A percentile compares a stretch with the other conserved stretches of the same genome.
Conservation (phyloP, 1,140 invertebrate species). For the Phenacoccus solenopsis region DNA sequence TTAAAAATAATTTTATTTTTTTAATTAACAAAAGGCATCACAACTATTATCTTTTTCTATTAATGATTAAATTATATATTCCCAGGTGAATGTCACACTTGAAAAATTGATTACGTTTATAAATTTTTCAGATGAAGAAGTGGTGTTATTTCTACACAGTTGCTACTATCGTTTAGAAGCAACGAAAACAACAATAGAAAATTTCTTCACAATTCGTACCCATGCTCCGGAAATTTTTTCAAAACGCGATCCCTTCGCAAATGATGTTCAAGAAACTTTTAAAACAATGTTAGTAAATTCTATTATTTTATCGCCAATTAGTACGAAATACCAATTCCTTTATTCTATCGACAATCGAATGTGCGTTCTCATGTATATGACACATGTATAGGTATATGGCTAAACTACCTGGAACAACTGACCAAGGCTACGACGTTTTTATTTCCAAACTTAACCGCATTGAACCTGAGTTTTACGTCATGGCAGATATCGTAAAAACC, state of each 20-base stretch:
- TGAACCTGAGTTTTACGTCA: slow-evolving; percentile 18
- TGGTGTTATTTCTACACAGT: slow-evolving; percentile 28
- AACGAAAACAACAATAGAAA: slow-evolving; percentile 26
- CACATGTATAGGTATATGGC: not conserved
- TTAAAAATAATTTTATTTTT: no score
- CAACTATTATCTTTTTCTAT: no score
- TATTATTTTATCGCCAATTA: not conserved
- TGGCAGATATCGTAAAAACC: slow-evolving; percentile 18
- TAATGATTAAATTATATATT: no score
- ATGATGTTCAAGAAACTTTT: slow-evolving; percentile 10
- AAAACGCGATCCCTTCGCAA: slow-evolving; percentile 24
- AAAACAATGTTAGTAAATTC: slow-evolving; percentile 20
- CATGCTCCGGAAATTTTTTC: slow-evolving; percentile 28
- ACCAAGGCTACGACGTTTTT: not conserved
- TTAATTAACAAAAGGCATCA: no score
- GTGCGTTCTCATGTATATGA: not conserved
- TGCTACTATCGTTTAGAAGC: slow-evolving; percentile 27
- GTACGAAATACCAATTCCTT: not conserved
- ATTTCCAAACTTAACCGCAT: not conserved
- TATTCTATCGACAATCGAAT: not conserved
- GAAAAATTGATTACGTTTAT: not conserved
- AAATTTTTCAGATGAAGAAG: slow-evolving; percentile 37
- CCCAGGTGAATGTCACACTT: no score
- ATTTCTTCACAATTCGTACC: slow-evolving; percentile 26
- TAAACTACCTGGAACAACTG: not conserved